Evolutionary conservation across 2,113 vertebrate species (phyloP).

Genomic region (Chunga burmeisteri): DNA sequence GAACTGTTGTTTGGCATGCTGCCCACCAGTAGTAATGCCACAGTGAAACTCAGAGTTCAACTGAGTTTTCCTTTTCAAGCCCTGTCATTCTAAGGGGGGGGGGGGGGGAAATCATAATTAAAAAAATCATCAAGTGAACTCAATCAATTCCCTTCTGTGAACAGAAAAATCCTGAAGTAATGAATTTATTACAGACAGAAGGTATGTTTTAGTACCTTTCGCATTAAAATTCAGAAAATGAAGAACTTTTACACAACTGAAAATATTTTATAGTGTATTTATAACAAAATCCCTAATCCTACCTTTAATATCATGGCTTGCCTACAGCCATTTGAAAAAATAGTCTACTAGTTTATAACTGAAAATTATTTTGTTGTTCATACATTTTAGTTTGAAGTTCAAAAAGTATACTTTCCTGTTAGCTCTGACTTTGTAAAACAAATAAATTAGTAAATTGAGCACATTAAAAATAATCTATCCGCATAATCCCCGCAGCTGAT

Average conservation of each 20-base stretch:
- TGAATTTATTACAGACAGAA: background rate
- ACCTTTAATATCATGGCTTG: background rate
- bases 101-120: background rate
- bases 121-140: background rate
- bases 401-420: background rate
- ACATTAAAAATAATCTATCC: background rate
- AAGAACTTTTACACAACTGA: background rate
- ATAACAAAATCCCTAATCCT: background rate
- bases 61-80: background rate
- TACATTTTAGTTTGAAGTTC: background rate
- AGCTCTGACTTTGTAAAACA: background rate
- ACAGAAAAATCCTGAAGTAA: background rate
- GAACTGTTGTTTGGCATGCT: background rate
- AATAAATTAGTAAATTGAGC: background rate
- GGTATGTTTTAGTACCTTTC: background rate
- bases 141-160: background rate
- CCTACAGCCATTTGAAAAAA: background rate
- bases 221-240: fast-evolving
- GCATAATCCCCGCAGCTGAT: background rate
- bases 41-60: background rate
- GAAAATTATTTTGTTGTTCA: background rate
- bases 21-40: background rate
- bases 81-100: background rate
- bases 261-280: background rate
- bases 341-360: background rate